Percentiles rank a stretch among this genome's conserved stretches.
Evolutionary conservation across 2,797 vertebrate genomes (phyloP).

Genomic region (Diceros bicornis): DNA sequence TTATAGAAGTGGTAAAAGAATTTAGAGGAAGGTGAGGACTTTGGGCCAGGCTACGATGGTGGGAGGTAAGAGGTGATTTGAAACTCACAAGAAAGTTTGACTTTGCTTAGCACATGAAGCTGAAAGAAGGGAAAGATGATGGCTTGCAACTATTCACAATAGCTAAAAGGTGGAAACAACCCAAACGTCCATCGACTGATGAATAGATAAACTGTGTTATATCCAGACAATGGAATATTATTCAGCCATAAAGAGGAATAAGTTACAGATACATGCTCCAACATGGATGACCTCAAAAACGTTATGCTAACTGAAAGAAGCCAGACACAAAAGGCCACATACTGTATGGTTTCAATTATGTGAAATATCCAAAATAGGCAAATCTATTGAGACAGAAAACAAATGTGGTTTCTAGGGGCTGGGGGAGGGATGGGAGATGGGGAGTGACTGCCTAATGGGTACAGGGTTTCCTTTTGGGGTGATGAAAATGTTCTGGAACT

Average conservation of each 20-base stretch:
- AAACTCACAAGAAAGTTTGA: neutral
- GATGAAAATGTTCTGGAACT: neutral
- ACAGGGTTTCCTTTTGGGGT: neutral
- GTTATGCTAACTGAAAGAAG: neutral
- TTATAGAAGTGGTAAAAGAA: neutral
- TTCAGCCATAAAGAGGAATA: neutral
- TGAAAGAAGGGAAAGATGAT: neutral
- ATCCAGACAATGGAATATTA: neutral
- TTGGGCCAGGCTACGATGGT: neutral
- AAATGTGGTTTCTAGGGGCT: neutral
- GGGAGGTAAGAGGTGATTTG: neutral
- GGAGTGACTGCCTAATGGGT: neutral
- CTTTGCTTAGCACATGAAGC: neutral
- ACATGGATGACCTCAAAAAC: neutral
- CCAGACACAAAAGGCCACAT: neutral
- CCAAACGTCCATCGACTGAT: neutral
- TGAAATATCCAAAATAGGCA: neutral
- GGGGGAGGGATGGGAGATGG: neutral
- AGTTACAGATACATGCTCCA: neutral
- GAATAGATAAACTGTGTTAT: neutral
- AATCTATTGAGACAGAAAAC: neutral
- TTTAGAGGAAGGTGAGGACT: neutral
- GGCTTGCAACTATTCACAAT: neutral
- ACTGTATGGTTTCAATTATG: neutral
- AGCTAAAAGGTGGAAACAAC: neutral